Evolutionary conservation across 2,888 invertebrate genomes (phyloP).

Genomic region (Acholoe squamosa): DNA sequence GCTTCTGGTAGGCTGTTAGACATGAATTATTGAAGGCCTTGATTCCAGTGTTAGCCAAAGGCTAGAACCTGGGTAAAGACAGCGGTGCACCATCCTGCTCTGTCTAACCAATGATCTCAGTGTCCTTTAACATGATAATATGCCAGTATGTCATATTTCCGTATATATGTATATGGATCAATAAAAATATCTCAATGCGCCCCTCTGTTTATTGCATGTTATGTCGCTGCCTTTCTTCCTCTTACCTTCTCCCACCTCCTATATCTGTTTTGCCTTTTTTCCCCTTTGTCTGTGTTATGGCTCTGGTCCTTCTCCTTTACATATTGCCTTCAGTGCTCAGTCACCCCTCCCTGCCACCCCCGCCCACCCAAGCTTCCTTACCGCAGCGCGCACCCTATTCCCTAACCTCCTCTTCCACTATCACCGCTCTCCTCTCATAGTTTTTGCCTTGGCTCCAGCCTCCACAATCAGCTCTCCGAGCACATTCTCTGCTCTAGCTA

Average conservation of each 20-base stretch:
- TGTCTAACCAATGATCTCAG: too few relatives aligned
- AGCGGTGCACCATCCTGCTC: neutral
- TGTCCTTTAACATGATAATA: too few relatives aligned
- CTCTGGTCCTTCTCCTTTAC: neutral
- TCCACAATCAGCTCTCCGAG: neutral
- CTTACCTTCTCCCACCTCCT: neutral
- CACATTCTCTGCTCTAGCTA: neutral
- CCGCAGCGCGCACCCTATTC: neutral
- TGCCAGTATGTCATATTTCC: too few relatives aligned
- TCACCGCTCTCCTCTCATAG: neutral
- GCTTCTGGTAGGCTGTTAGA: neutral
- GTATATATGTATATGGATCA: too few relatives aligned
- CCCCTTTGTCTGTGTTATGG: too few relatives aligned
- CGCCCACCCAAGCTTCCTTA: neutral
- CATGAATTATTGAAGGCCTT: constrained; percentile 32
- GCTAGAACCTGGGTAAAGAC: neutral
- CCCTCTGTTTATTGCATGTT: too few relatives aligned
- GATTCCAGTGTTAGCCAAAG: neutral
- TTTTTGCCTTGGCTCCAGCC: neutral
- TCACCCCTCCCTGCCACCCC: neutral
- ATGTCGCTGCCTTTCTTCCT: neutral
- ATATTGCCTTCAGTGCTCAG: neutral
- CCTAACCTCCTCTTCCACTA: neutral
- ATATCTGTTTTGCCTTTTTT: neutral
- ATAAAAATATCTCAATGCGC: too few relatives aligned